Base-by-base conservation (phyloP, 92 coral and sea anemone species). In the Epizoanthus ramosus region DNA sequence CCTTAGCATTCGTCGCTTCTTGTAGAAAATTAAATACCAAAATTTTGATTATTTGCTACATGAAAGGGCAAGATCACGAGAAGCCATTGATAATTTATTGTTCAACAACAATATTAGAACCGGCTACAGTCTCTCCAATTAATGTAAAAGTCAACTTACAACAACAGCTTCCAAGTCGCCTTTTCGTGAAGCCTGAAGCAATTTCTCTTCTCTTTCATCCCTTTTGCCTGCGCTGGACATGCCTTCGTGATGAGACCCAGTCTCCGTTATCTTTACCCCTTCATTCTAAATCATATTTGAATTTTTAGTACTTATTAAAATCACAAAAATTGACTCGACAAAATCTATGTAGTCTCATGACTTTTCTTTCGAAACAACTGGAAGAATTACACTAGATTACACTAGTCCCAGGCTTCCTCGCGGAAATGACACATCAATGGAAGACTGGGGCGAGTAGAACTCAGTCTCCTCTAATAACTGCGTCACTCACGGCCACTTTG, bases 121-220 rank as follows among this genome's bases (percentile, higher is more conserved):
- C 8, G 17, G 37, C 16, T 12, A 21, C 54, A 60, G 19, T 22
- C 71, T 57, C 21, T 33, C 71, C 1, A 67, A 67, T 63, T 56
- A 84, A 68, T 66, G 73, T 68, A 85, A 43, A 67, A 60, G 64
- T 58, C 18, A n/a, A 89, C 98, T 93, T 83, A 97, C 99, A 68
- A 88, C 61, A 22, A 97, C 97, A 18, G 84, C 31, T 45, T 90
- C 90, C 75, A 94, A 71, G 72, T 97, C 99, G 24, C 99, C 99
- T 3, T 94, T 90, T 25, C 98, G 88, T 33, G 99, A 88, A 15
- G 97, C 95, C 79, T 88, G 98, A 67, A 97, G 80, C 10, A 97
- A 85, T 87, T 87, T 97, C 79, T 97, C 99, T 70, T 94, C 99
- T 59, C 87, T 86, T 23, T 93, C 94, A 68, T 88, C 93, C 64